Conservation (phyloP, 1,140 invertebrate species). For the Brachystomella parvula region DNA sequence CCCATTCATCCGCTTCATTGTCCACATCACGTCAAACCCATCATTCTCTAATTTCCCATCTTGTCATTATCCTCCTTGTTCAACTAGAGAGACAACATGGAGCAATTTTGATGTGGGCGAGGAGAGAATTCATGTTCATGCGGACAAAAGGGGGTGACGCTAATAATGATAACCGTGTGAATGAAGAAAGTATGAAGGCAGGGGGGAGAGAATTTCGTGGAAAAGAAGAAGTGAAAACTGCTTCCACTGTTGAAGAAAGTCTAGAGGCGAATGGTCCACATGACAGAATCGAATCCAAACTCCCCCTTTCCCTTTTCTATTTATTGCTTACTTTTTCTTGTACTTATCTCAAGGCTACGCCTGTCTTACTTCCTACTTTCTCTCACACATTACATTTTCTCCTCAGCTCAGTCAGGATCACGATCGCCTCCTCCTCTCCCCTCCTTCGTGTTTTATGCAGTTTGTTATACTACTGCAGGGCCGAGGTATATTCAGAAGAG, state of each 20-base stretch:
- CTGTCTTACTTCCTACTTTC: constrained; percentile 11
- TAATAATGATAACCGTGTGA: constrained; percentile 6
- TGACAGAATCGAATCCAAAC: background rate
- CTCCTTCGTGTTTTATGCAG: no score
- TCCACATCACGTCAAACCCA: background rate
- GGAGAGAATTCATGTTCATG: no score
- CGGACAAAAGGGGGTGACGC: no score
- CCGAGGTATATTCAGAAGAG: background rate
- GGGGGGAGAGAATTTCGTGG: background rate
- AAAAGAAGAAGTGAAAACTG: background rate
- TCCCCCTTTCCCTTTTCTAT: background rate
- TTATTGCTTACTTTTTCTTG: constrained; percentile 10
- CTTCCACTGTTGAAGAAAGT: background rate
- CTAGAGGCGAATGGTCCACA: background rate
- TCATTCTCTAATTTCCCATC: background rate
- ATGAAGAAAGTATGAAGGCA: background rate
- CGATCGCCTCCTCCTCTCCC: background rate
- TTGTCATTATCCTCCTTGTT: background rate
- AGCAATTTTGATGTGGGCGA: background rate
- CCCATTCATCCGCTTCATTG: constrained; percentile 5
- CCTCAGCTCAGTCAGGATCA: no score
- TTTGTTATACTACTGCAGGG: no score
- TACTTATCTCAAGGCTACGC: constrained; percentile 9
- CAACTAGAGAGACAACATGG: background rate
- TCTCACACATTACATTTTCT: constrained; percentile 6